Conservation (phyloP, 2,888 invertebrate genomes). For the Leistus spinibarbis region DNA sequence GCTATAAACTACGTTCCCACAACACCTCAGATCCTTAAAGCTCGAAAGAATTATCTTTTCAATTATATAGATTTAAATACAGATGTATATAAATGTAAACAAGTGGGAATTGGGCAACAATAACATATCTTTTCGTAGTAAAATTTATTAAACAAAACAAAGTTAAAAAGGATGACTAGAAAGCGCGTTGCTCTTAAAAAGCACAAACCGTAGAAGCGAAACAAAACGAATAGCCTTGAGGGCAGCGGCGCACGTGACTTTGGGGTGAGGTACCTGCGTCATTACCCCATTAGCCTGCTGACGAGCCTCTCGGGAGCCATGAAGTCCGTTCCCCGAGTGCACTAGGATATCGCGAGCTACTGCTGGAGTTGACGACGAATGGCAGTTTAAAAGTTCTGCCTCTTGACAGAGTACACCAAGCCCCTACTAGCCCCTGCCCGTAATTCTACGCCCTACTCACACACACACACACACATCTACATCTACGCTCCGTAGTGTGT, state of each 20-base stretch:
- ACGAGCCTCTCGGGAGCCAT: constrained; percentile 35
- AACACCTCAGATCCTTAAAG: no score
- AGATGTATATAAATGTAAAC: no score
- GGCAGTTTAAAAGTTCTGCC: constrained; percentile 34
- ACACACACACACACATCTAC: not conserved
- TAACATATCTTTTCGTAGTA: no score
- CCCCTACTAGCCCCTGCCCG: not conserved
- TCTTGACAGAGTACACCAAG: constrained; percentile 12
- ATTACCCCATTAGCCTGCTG: constrained; percentile 33
- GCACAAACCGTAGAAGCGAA: constrained; percentile 20
- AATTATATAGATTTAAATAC: no score
- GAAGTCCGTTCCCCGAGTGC: constrained; percentile 16
- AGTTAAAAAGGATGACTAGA: constrained; percentile 1
- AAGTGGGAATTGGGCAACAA: no score
- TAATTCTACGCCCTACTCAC: constrained; percentile 1
- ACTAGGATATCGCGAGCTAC: constrained; percentile 25
- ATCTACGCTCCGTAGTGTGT: constrained; percentile 7
- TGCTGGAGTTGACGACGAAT: constrained; percentile 27
- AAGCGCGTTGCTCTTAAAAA: constrained; percentile 13
- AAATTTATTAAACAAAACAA: constrained; percentile 1
- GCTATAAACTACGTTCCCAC: no score
- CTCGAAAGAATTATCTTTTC: no score
- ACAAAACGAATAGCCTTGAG: not conserved
- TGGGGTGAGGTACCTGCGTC: constrained; percentile 27
- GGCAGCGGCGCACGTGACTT: not conserved